These are phyloP conservation scores for Luscinia megarhynchos DNA, from an alignment of 2,797 vertebrate genomes.

Conservation along the genomic window DNA sequence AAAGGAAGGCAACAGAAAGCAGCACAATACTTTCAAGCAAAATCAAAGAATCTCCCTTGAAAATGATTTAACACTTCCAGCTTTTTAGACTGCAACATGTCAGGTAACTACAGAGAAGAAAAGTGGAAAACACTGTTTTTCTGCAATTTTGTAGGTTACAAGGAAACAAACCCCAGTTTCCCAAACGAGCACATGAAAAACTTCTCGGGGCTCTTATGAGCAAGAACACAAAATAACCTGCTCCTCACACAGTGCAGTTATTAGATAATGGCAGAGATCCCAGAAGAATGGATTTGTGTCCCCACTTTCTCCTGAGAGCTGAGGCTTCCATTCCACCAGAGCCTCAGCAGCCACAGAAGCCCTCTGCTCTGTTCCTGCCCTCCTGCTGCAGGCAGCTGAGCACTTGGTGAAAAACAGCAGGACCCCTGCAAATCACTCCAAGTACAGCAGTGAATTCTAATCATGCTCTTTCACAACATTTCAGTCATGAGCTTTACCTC, in stretches of 20 bases:
- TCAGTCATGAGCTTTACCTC: neutral
- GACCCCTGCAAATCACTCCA: neutral
- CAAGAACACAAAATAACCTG: neutral
- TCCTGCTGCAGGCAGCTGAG: neutral
- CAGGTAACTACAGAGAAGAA: neutral
- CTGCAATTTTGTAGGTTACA: neutral
- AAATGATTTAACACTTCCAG: neutral
- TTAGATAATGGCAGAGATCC: neutral
- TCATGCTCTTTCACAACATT: neutral
- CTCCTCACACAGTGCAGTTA: neutral
- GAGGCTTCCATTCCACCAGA: neutral
- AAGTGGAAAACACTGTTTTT: neutral
- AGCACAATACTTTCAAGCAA: neutral
- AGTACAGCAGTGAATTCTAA: neutral
- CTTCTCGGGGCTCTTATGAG: neutral
- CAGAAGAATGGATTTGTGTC: accelerated
- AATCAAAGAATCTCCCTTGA: neutral
- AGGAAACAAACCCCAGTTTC: neutral
- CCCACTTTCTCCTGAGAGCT: neutral
- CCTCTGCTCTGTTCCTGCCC: neutral
- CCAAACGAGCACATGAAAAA: neutral
- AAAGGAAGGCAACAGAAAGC: neutral
- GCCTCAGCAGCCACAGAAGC: neutral
- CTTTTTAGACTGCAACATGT: neutral
- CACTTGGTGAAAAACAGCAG: neutral